Evolutionary conservation across 30 jellyfish, hydroid and myxozoan species (phyloP).

Genomic region (Pseudorhiza aurosa): DNA sequence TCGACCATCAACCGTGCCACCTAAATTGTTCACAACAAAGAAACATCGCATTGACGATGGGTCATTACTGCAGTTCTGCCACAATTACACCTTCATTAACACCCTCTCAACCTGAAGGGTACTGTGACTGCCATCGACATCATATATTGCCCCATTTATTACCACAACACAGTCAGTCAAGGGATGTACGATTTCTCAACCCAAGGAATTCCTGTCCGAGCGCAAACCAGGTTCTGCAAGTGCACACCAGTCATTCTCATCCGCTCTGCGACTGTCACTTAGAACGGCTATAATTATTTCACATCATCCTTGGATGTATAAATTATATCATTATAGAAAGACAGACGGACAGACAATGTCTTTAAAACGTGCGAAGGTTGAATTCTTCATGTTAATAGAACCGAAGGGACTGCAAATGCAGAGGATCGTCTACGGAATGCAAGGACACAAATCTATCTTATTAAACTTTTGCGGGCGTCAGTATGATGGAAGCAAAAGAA

Average conservation of each 20-base stretch:
- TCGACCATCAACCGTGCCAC: slow-evolving; percentile 35
- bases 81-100: slow-evolving; percentile 33
- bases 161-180: slow-evolving; percentile 50
- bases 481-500: no score
- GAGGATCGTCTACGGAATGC: no score
- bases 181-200: slow-evolving; percentile 31
- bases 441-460: no score
- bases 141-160: slow-evolving; percentile 32
- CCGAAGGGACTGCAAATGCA: no score
- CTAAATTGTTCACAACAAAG: slow-evolving; percentile 40
- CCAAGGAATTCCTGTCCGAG: slow-evolving; percentile 48
- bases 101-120: slow-evolving; percentile 35
- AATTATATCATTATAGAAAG: not conserved
- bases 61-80: slow-evolving; percentile 32
- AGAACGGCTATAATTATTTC: slow-evolving; percentile 35
- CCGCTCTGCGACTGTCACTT: slow-evolving; percentile 63
- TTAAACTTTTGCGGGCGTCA: no score
- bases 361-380: not conserved
- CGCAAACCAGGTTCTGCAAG: slow-evolving; percentile 23
- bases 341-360: slow-evolving; percentile 18
- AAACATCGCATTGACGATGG: slow-evolving; percentile 28
- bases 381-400: not conserved
- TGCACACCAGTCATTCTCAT: slow-evolving; percentile 42
- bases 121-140: slow-evolving; percentile 64
- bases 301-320: slow-evolving; percentile 5